Percentiles rank a stretch among this genome's conserved stretches.
Conservation (phyloP, 2,888 invertebrate genomes). For the Lithophane ornitopus region DNA sequence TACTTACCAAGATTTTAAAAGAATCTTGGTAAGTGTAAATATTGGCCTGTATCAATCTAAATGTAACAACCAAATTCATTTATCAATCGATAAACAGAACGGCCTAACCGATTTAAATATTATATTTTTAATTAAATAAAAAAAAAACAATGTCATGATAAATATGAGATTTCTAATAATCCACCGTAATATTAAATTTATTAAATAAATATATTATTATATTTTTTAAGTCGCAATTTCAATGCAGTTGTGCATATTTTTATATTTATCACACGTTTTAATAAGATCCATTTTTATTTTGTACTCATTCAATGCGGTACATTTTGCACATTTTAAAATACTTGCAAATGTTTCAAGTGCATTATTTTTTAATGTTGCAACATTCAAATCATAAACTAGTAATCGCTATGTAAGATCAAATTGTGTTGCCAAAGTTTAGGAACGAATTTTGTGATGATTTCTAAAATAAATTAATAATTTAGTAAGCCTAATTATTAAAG, state of each 20-base stretch:
- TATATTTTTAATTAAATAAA: background rate
- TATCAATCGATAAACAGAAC: background rate
- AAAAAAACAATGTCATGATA: conserved; percentile 45
- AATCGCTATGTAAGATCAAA: conserved; percentile 16
- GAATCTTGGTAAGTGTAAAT: background rate
- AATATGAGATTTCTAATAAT: conserved; percentile 55
- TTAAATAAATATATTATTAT: conserved; percentile 18
- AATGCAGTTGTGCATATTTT: conserved; percentile 18
- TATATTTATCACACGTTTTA: conserved; percentile 19
- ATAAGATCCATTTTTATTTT: conserved; percentile 20
- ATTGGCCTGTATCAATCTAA: background rate
- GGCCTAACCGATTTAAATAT: background rate
- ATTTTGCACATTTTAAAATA: background rate
- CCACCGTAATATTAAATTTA: conserved; percentile 7
- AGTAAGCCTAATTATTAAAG: conserved; percentile 9
- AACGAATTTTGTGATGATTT: conserved; percentile 8
- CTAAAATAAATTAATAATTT: conserved; percentile 35
- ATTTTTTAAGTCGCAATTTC: conserved; percentile 28
- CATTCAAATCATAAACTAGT: background rate
- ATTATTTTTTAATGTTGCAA: conserved; percentile 6
- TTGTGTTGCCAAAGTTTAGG: conserved; percentile 22
- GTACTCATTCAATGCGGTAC: conserved; percentile 24
- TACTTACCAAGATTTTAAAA: too few species aligned
- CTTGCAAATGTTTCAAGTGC: conserved; percentile 4
- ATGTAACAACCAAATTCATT: background rate